Base-by-base conservation (phyloP, 2,888 invertebrate species). In the Melinopterus prodromus region DNA sequence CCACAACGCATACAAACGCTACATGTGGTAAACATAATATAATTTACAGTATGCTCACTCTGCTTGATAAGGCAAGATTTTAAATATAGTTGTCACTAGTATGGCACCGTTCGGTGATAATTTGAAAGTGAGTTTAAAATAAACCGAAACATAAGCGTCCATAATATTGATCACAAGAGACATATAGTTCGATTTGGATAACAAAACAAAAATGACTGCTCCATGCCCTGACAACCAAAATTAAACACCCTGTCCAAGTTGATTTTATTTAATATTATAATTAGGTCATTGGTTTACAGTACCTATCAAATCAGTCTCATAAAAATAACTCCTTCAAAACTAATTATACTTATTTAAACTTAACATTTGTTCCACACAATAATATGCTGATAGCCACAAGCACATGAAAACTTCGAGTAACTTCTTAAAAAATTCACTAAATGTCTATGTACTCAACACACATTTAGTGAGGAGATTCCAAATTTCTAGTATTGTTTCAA, bases 11-110 rank as follows among this genome's bases (percentile, higher is more conserved):
- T 53, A 53, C 2, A 53, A 53, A 53, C 53, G 12, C 53, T 53
- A 53, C 53, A 53, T 53, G 12, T 7, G 7, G 53, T 53, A 12
- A 53, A 53, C 53, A 53, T 7, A 53, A 74, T 35, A 26, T 74
- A 80, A 80, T 78, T 77, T 80, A 78, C 69, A 16, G 37, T 69
- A 78, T 78, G 78, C 77, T 80, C 80, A 80, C 80, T 80, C 78
- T 80, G 80, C 77, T 79, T 72, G 72, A 79, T 80, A 80, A 80
- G 80, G 80, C 80, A 79, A 80, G 80, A 79, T 80, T 70, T 80
- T 80, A 79, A 76, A 76, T 53, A 80, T 71, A 71, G 71, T 71
- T 71, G 16, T 71, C 14, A 14, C 16, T 71, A 26, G 26, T 26
- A 26, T 26, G 26, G 26, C 53, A 53, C 12, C 53, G 12, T 53